Conservation (phyloP, 2,888 invertebrate species). For the Quadriops clusia region DNA sequence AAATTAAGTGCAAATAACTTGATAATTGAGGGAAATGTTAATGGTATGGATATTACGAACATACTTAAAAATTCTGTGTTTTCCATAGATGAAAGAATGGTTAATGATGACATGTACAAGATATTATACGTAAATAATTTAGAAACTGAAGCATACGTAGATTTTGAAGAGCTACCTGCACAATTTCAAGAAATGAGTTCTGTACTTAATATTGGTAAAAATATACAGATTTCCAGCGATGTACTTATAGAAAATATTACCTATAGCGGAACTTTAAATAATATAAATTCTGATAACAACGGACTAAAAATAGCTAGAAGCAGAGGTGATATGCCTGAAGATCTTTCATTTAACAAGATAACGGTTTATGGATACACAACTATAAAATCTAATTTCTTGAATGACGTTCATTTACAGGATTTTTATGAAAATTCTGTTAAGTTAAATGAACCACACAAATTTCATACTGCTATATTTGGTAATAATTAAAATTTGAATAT, state of each 20-base stretch:
- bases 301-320: slow-evolving; percentile 31
- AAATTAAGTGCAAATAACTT: not conserved
- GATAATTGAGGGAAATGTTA: not conserved
- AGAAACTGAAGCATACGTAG: too few relatives aligned
- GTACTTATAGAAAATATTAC: slow-evolving; percentile 32
- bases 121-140: too few relatives aligned
- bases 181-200: too few relatives aligned
- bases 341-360: slow-evolving; percentile 29
- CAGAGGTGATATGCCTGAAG: too few relatives aligned
- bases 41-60: slow-evolving; percentile 1
- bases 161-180: too few relatives aligned
- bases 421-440: slow-evolving; percentile 32
- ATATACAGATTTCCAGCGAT: slow-evolving; percentile 14
- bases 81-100: not conserved
- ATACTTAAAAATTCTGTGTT: slow-evolving; percentile 10
- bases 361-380: slow-evolving; percentile 27
- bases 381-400: slow-evolving; percentile 32
- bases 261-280: slow-evolving; percentile 35
- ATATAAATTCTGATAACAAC: slow-evolving; percentile 35
- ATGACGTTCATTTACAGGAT: slow-evolving; percentile 28
- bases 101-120: too few relatives aligned
- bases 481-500: slow-evolving; percentile 17
- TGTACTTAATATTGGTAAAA: too few relatives aligned
- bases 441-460: slow-evolving; percentile 29
- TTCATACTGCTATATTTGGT: slow-evolving; percentile 37